phyloP scores from a whole-genome alignment of 2,888 invertebrate genomes.

The Lithodes maja region DNA sequence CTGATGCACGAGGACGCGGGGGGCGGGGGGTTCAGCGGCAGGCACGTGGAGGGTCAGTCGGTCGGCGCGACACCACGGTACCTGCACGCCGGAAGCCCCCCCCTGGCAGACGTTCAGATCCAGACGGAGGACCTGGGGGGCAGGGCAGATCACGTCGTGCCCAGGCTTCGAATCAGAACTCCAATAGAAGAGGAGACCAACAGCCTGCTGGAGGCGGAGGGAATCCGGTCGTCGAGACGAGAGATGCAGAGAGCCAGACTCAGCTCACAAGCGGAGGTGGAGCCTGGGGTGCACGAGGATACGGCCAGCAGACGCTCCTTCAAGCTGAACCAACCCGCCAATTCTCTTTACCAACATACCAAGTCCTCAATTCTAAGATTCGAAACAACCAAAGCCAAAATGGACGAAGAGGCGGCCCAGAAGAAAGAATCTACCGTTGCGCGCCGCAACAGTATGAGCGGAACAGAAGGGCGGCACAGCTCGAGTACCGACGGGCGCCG shows the following conservation, averaged over 20 bases:
- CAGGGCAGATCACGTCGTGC: constrained; percentile 49
- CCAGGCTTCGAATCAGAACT: constrained; percentile 60
- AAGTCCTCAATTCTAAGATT: constrained; percentile 69
- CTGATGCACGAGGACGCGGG: constrained; percentile 67
- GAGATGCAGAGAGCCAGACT: constrained; percentile 49
- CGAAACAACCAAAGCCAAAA: constrained; percentile 67
- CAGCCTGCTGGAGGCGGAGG: constrained; percentile 66
- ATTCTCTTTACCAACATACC: constrained; percentile 66
- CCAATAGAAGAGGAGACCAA: constrained; percentile 69
- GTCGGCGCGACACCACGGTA: constrained; percentile 52
- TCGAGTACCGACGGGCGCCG: constrained; percentile 54
- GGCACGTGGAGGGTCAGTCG: constrained; percentile 58
- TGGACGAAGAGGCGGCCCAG: constrained; percentile 62
- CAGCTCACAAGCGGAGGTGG: constrained; percentile 44
- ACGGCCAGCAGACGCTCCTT: constrained; percentile 40
- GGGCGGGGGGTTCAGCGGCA: constrained; percentile 59
- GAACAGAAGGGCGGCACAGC: constrained; percentile 64
- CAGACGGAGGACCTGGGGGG: constrained; percentile 53
- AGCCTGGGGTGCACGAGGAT: constrained; percentile 42
- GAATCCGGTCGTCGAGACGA: constrained; percentile 42
- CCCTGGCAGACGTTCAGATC: constrained; percentile 55
- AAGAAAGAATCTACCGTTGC: constrained; percentile 53
- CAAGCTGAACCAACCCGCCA: constrained; percentile 48
- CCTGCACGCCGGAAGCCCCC: constrained; percentile 47
- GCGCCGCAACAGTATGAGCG: constrained; percentile 54